Evolutionary conservation across 2,888 invertebrate genomes (phyloP).

Genomic region (Cepaea hortensis): DNA sequence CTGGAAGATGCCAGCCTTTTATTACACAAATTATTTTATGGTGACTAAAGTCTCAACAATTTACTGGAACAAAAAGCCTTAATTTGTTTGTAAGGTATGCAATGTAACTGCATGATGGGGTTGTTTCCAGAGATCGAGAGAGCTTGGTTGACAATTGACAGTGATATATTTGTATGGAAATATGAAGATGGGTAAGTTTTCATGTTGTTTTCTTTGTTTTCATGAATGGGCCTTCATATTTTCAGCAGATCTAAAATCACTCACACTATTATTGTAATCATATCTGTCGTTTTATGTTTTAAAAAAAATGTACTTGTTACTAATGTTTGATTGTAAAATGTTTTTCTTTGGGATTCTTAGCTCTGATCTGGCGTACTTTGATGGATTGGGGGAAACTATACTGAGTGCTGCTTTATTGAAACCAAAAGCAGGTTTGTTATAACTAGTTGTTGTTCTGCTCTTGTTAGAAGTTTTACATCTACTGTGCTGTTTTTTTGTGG

Average conservation of each 20-base stretch:
- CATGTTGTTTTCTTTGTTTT: not conserved
- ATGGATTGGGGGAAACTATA: slow-evolving; percentile 95
- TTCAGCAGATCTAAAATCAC: too few species aligned
- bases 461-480: not conserved
- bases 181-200: slow-evolving; percentile 86
- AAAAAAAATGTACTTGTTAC: not conserved
- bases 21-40: too few species aligned
- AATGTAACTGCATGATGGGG: slow-evolving; percentile 97
- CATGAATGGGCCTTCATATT: not conserved
- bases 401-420: slow-evolving; percentile 91
- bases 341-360: slow-evolving; percentile 76
- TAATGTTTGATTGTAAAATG: slow-evolving; percentile 59
- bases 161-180: slow-evolving; percentile 98
- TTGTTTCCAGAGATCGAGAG: slow-evolving; percentile 95
- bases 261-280: too few species aligned
- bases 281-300: too few species aligned
- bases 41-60: not conserved
- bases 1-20: too few species aligned
- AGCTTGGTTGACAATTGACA: slow-evolving; percentile 98
- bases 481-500: not conserved
- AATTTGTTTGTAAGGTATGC: slow-evolving; percentile 85
- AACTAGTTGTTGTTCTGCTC: not conserved
- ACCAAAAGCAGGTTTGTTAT: slow-evolving; percentile 82
- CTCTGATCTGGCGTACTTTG: slow-evolving; percentile 95
- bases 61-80: slow-evolving; percentile 48